These are phyloP conservation scores for Tragelaphus imberbis DNA, from an alignment of 2,113 vertebrate species.

Conservation along the genomic window DNA sequence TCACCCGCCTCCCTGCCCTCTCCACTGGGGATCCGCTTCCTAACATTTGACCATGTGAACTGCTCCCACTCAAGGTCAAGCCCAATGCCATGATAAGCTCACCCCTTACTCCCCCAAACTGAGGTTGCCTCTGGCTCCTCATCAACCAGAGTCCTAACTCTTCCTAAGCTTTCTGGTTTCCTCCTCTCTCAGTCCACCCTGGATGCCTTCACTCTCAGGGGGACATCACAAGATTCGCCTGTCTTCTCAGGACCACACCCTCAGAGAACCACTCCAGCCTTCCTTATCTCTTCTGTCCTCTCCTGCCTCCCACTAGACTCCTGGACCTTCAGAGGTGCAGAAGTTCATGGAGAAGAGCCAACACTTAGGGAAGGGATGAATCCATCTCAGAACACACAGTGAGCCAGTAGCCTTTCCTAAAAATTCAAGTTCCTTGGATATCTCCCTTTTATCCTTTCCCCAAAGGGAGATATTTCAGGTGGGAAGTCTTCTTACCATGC, in stretches of 20 bases:
- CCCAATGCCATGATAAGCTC: neutral
- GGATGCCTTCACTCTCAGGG: neutral
- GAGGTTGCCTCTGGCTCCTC: neutral
- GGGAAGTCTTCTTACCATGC: neutral
- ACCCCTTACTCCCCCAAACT: neutral
- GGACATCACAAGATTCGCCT: neutral
- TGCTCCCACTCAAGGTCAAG: neutral
- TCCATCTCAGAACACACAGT: neutral
- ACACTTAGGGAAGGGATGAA: neutral
- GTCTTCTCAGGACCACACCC: neutral
- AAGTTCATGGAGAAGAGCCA: neutral
- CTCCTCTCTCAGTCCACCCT: neutral
- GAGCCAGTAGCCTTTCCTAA: neutral
- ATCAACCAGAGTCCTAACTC: neutral
- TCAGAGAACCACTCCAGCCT: neutral
- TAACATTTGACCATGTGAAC: neutral
- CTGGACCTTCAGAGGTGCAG: neutral
- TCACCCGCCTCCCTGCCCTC: neutral
- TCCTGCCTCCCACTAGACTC: neutral
- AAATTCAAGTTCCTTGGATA: neutral
- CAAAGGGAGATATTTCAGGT: neutral
- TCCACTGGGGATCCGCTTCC: neutral
- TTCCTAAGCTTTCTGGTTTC: neutral
- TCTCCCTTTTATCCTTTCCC: neutral
- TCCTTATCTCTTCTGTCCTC: neutral